Percentiles rank a stretch among this genome's conserved stretches.
phyloP scores from a whole-genome alignment of 2,888 invertebrate genomes.

The Notodonta ziczac region DNA sequence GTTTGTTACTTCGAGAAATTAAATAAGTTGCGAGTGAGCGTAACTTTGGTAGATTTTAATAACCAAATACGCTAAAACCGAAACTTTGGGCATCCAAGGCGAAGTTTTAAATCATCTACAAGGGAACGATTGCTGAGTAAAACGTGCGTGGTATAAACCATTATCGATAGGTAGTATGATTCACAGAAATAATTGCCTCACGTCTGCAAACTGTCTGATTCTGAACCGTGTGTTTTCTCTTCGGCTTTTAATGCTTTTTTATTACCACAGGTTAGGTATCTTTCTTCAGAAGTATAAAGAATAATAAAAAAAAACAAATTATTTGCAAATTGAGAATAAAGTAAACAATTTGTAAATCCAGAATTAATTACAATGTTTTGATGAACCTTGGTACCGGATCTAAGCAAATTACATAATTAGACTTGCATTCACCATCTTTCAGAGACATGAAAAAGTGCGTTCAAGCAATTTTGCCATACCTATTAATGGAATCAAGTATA shows the following conservation, averaged over 20 bases:
- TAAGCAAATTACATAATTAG: neutral
- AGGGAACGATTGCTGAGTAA: neutral
- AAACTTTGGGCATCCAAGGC: neutral
- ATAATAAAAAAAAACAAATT: too few species aligned
- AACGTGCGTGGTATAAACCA: neutral
- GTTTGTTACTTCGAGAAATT: constrained; percentile 24
- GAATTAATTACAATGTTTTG: too few species aligned
- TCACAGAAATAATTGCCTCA: neutral
- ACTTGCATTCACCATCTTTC: neutral
- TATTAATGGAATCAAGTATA: too few species aligned
- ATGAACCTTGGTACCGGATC: too few species aligned
- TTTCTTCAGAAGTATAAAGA: too few species aligned
- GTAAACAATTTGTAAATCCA: too few species aligned
- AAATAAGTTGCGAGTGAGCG: constrained; percentile 25
- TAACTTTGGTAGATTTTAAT: constrained; percentile 24
- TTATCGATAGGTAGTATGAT: neutral
- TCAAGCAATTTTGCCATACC: too few species aligned
- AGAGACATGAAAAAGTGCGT: neutral
- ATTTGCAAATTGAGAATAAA: too few species aligned
- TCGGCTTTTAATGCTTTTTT: too few species aligned
- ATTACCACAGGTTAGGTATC: neutral
- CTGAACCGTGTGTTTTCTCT: too few species aligned
- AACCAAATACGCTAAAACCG: constrained; percentile 9
- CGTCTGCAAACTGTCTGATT: neutral
- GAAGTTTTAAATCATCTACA: constrained; percentile 20